These are phyloP conservation scores for Acanthacorydalis orientalis DNA, from an alignment of 2,888 invertebrate species.

Conservation along the genomic window DNA sequence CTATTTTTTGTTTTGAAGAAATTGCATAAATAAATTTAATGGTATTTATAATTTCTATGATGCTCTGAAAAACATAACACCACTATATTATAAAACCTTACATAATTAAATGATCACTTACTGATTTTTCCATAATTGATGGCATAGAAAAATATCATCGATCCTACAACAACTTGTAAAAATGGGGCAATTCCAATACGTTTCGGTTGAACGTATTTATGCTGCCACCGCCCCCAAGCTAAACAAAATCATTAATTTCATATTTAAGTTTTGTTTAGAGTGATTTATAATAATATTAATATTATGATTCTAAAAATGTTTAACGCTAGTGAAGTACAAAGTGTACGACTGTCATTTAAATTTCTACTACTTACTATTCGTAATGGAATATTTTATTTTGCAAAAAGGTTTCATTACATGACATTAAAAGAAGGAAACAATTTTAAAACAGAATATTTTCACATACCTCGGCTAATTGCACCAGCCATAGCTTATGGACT, in stretches of 20 bases:
- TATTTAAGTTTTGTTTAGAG: too few relatives aligned
- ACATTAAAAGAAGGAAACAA: conserved; percentile 10
- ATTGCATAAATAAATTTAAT: conserved; percentile 34
- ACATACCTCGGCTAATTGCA: conserved; percentile 53
- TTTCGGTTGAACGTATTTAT: conserved; percentile 70
- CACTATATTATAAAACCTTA: conserved; percentile 3
- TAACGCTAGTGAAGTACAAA: too few relatives aligned
- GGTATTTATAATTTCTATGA: conserved; percentile 76
- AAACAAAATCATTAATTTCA: conserved; percentile 10
- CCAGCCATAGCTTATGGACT: conserved; percentile 45
- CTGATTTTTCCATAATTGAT: conserved; percentile 67
- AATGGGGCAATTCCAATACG: conserved; percentile 58
- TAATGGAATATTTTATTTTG: too few relatives aligned
- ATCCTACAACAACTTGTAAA: conserved; percentile 49
- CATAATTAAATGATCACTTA: conserved; percentile 30
- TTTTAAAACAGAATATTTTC: conserved; percentile 9
- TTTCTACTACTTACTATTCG: too few relatives aligned
- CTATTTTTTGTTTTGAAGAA: background rate
- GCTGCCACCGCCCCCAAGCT: conserved; percentile 88
- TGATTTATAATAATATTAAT: too few relatives aligned
- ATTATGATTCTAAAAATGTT: too few relatives aligned
- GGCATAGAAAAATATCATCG: conserved; percentile 61
- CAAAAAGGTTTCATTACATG: too few relatives aligned
- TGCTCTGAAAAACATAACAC: conserved; percentile 40
- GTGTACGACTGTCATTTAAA: background rate